phyloP scores from a whole-genome alignment of 1,140 invertebrate species.

The Cydia strobilella region DNA sequence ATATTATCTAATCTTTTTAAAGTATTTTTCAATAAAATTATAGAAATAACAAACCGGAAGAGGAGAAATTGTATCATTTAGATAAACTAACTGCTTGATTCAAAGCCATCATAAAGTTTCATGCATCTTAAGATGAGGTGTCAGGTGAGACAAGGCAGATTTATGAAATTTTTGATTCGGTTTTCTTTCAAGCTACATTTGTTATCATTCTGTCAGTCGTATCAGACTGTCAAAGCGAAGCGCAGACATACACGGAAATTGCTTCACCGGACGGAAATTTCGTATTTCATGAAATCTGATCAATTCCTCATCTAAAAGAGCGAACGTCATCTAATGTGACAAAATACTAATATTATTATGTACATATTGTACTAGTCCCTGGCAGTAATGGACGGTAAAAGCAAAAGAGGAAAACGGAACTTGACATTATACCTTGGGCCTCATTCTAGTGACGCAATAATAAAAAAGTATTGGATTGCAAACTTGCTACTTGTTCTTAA shows the following conservation, averaged over 20 bases:
- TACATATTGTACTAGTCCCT: not conserved
- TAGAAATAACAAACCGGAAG: too few species aligned
- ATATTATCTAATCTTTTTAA: not conserved
- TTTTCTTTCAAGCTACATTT: too few species aligned
- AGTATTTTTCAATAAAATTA: not conserved
- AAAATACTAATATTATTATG: not conserved
- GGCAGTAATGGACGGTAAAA: conserved; percentile 5
- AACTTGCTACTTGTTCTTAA: not conserved
- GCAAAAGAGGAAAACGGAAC: conserved; percentile 5
- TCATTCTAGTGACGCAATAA: not conserved
- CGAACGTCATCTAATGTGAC: not conserved
- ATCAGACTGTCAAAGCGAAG: too few species aligned
- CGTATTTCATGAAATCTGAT: not conserved
- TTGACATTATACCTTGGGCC: not conserved
- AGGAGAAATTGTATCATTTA: too few species aligned
- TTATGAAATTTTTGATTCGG: too few species aligned
- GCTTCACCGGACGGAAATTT: too few species aligned
- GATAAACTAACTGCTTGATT: too few species aligned
- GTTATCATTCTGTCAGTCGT: too few species aligned
- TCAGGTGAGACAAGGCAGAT: too few species aligned
- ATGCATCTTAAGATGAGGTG: too few species aligned
- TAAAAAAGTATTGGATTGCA: not conserved
- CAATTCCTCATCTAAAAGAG: not conserved
- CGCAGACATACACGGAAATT: too few species aligned
- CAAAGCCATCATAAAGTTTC: too few species aligned